A percentile compares a stretch with the other conserved stretches of the same genome.
These are phyloP conservation scores for Bombus impatiens DNA, from an alignment of 1,140 invertebrate genomes.

Conservation along the genomic window DNA sequence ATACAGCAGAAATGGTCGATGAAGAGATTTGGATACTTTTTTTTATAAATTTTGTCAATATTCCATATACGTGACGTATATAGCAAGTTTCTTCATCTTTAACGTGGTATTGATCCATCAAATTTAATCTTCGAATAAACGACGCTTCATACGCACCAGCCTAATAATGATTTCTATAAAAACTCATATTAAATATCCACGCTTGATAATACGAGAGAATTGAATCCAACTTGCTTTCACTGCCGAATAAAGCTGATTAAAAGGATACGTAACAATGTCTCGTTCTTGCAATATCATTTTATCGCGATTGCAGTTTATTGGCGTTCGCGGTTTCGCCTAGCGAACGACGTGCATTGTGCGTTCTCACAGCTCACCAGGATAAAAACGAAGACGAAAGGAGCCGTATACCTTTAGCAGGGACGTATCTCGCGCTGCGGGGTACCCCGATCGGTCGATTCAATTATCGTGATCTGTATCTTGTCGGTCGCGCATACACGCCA, in stretches of 20 bases:
- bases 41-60: too few relatives aligned
- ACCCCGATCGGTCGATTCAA: constrained; percentile 67
- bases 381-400: constrained; percentile 24
- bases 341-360: neutral
- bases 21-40: too few relatives aligned
- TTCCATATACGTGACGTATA: too few relatives aligned
- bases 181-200: too few relatives aligned
- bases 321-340: neutral
- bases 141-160: too few relatives aligned
- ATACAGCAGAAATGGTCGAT: too few relatives aligned
- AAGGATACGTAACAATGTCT: neutral
- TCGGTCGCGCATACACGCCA: constrained; percentile 24
- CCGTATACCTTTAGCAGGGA: constrained; percentile 5
- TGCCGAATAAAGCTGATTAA: neutral
- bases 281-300: constrained; percentile 21
- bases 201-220: too few relatives aligned
- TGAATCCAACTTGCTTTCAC: neutral
- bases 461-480: constrained; percentile 69
- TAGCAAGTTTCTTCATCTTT: too few relatives aligned
- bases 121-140: too few relatives aligned
- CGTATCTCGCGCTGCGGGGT: constrained; percentile 53
- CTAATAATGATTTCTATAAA: too few relatives aligned
- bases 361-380: constrained; percentile 15
- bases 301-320: constrained; percentile 1
- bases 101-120: too few relatives aligned